A percentile compares a stretch with the other conserved stretches of the same genome.
phyloP scores from a whole-genome alignment of 2,888 invertebrate genomes.

The Stenchaetothrips biformis region DNA sequence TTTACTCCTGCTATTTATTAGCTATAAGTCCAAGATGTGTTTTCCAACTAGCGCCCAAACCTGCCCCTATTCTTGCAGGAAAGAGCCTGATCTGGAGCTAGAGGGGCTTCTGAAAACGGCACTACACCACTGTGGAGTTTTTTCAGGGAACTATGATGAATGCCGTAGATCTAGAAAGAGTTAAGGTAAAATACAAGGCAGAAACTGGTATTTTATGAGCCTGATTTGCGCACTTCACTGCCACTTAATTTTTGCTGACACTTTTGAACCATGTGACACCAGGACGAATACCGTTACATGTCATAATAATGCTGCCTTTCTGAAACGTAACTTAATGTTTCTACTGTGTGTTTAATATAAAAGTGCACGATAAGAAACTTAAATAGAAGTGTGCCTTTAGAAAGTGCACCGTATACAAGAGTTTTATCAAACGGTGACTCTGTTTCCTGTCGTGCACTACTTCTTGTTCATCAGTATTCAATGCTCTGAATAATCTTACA shows the following conservation, averaged over 20 bases:
- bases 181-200: constrained; percentile 70
- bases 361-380: no score
- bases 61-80: constrained; percentile 62
- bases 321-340: neutral
- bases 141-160: constrained; percentile 99
- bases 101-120: constrained; percentile 99
- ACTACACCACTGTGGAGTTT: constrained; percentile 99
- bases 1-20: constrained; percentile 27
- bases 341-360: no score
- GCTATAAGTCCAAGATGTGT: constrained; percentile 12
- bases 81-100: constrained; percentile 99
- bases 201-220: neutral
- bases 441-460: no score
- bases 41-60: constrained; percentile 31
- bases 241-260: constrained; percentile 17
- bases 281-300: neutral
- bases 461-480: no score
- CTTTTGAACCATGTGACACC: neutral
- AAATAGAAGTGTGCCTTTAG: no score
- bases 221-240: constrained; percentile 20
- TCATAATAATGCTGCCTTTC: neutral
- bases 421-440: no score
- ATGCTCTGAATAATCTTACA: no score
- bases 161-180: constrained; percentile 99
- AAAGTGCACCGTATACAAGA: no score